These are phyloP conservation scores for Mesaphorura yosii DNA, from an alignment of 1,140 invertebrate genomes.

Conservation along the genomic window DNA sequence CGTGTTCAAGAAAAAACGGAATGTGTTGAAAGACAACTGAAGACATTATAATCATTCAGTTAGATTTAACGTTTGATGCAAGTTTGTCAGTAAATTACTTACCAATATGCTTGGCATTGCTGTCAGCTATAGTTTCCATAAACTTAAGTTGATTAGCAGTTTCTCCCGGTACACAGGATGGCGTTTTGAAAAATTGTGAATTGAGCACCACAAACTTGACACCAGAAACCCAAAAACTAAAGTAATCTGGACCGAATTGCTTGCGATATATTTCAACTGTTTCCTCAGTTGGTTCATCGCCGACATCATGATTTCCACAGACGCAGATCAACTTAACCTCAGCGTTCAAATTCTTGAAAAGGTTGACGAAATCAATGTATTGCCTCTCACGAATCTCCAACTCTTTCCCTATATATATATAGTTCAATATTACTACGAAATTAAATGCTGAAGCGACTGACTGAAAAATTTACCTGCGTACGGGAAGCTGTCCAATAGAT, in stretches of 20 bases:
- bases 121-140: slow-evolving; percentile 12
- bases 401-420: not conserved
- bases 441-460: too few species aligned
- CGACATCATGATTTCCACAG: slow-evolving; percentile 50
- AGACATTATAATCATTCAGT: not conserved
- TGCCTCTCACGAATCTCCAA: slow-evolving; percentile 32
- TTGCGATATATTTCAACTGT: slow-evolving; percentile 37
- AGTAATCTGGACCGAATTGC: slow-evolving; percentile 47
- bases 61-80: not conserved
- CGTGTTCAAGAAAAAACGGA: slow-evolving; percentile 40
- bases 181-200: slow-evolving; percentile 41
- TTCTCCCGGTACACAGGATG: slow-evolving; percentile 33
- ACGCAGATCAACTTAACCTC: slow-evolving; percentile 44
- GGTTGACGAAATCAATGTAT: slow-evolving; percentile 38
- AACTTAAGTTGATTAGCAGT: slow-evolving; percentile 38
- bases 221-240: slow-evolving; percentile 43
- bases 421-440: too few species aligned
- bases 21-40: slow-evolving; percentile 47
- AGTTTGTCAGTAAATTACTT: not conserved
- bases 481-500: slow-evolving; percentile 44
- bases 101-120: slow-evolving; percentile 25
- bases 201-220: slow-evolving; percentile 46
- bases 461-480: slow-evolving; percentile 9
- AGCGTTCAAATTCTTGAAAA: slow-evolving; percentile 38
- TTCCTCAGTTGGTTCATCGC: slow-evolving; percentile 40